Evolutionary conservation across 2,797 vertebrate species (phyloP).

Genomic region (Leptodactylus fallax): DNA sequence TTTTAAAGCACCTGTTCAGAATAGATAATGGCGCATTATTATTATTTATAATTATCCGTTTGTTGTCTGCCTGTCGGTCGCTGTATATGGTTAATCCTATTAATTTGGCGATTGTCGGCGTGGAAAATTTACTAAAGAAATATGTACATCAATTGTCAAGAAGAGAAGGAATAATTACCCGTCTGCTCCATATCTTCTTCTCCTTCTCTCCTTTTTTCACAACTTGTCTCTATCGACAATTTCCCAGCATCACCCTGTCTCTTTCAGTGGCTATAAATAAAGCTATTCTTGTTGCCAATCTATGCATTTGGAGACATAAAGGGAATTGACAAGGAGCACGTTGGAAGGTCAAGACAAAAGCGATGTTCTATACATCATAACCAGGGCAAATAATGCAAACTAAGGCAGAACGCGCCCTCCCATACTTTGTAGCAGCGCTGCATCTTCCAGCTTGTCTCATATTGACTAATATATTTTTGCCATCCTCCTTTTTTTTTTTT

Average conservation of each 20-base stretch:
- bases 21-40: constrained; percentile 7
- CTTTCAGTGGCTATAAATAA: constrained; percentile 45
- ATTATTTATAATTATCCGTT: neutral
- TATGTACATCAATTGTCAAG: constrained; percentile 11
- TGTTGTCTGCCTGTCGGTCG: neutral
- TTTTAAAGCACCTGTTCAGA: constrained; percentile 2
- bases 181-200: neutral
- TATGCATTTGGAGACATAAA: constrained; percentile 49
- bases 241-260: constrained; percentile 33
- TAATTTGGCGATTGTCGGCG: neutral
- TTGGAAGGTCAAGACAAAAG: constrained; percentile 49
- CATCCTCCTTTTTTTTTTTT: constrained; percentile 25
- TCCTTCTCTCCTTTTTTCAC: neutral
- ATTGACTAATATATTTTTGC: constrained; percentile 40
- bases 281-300: constrained; percentile 48
- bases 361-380: constrained; percentile 38
- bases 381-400: constrained; percentile 42
- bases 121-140: neutral
- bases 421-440: constrained; percentile 8
- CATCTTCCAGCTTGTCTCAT: constrained; percentile 31
- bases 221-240: constrained; percentile 1
- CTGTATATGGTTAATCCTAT: neutral
- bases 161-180: constrained; percentile 5
- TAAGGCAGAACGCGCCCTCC: constrained; percentile 10
- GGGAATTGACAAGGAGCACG: constrained; percentile 35